These are phyloP conservation scores for Caenorhabditis latens DNA, from an alignment of 1,140 invertebrate genomes.

Conservation along the genomic window DNA sequence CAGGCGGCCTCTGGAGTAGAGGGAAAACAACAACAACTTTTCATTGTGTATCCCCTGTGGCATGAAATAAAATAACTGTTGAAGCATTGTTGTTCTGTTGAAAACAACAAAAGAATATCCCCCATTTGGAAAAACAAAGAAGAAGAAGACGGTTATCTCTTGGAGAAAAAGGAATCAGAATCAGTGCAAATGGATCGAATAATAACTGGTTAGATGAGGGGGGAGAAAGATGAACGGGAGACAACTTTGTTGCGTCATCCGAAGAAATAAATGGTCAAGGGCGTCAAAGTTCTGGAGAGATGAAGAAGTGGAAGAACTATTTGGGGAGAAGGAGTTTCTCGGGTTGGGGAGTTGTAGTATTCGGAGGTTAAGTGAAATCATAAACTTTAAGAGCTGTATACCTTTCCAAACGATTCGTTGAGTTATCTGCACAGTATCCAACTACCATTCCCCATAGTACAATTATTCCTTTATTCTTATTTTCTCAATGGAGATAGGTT, in stretches of 20 bases:
- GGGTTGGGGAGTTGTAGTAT: too few relatives aligned
- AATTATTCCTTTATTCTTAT: too few relatives aligned
- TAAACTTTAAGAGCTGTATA: too few relatives aligned
- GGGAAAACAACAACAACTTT: neutral
- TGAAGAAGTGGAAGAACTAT: neutral
- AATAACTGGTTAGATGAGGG: neutral
- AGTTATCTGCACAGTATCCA: too few relatives aligned
- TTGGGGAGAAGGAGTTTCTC: too few relatives aligned
- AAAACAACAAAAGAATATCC: neutral
- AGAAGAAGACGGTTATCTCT: neutral
- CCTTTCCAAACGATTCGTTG: too few relatives aligned
- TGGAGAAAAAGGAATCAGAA: neutral
- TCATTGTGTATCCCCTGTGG: neutral
- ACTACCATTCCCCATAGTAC: too few relatives aligned
- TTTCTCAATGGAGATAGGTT: too few relatives aligned
- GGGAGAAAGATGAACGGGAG: neutral
- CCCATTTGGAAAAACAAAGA: neutral
- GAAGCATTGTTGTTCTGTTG: neutral
- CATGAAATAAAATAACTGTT: too few relatives aligned
- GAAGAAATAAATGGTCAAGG: neutral
- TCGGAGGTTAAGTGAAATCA: too few relatives aligned
- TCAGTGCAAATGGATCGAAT: neutral
- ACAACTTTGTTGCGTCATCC: conserved; percentile 6
- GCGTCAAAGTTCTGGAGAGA: neutral
- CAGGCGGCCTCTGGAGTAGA: too few relatives aligned